Evolutionary conservation across 1,140 invertebrate genomes (phyloP), one percentile per base, ranked within the genome.

Genomic region (Drosophila nasuta): DNA sequence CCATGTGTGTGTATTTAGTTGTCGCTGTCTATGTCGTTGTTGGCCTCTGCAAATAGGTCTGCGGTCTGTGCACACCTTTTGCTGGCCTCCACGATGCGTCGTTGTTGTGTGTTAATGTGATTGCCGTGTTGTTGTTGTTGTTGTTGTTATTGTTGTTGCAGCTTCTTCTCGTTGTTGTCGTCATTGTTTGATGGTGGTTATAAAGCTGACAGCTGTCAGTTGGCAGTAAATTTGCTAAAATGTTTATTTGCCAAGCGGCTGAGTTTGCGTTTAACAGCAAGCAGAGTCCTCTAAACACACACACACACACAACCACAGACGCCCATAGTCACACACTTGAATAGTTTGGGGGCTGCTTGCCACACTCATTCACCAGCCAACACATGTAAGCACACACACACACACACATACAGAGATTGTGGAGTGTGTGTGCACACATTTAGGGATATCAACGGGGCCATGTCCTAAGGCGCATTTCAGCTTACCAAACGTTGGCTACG

Each of bases 201-300:
- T 90, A 81, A 83, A 91, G 90, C 81, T 91, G 88, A 91, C 88
- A 91, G 88, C 88, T 91, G 88, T 88, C 88, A 91, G 88, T 91
- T 88, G 81, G 81, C 69, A 82, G 88, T 85, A 91, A 91, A 91
- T 91, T 91, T 91, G 81, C 82, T 89, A 85, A 89, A 89, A 90
- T 89, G 85, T 89, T 89, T 89, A 89, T 89, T 89, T 89, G 85
- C 85, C 75, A 85, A 88, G 86, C 85, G 85, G 78, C 76, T 85
- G 87, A 81, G 83, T 89, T 89, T 89, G 81, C 71, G 85, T 89
- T 89, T 79, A 76, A 77, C 83, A 87, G 76, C 79, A 86, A 43
- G 38, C 15, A 52, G 56, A 77, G 49, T 63, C 62, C 48, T 58
- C 33, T 35, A 63, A 41, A 75, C 58, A 70, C 35, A 15, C 15